Base-by-base conservation (phyloP, 2,113 vertebrate species). In the Zootoca vivipara region DNA sequence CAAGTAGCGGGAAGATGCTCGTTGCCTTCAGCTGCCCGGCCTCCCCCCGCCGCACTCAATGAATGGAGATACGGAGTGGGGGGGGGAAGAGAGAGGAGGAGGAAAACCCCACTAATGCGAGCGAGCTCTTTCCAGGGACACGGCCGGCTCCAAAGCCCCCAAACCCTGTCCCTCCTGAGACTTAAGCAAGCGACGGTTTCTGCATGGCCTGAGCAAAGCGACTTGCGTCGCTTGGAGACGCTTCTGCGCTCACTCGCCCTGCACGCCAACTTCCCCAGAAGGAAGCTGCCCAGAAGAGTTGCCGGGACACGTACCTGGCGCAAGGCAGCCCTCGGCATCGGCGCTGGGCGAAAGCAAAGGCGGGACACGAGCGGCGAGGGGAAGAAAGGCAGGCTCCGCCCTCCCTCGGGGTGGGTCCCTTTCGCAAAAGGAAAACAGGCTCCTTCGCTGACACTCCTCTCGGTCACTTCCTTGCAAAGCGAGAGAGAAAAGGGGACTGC, bases 391-490 rank as follows among this genome's bases (percentile, higher is more conserved):
- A 95, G 95, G 93, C 97, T 97, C 96, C 97, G 96, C 97, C 97
- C 96, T 93, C 97, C 97, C 96, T 93, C 88, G 93, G 96, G 96
- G 95, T 95, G 97, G 96, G 87, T 91, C 93, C 95, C 90, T 86
- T 72, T 74, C 26, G 87, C 86, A 78, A 89, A 95, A 87, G 93
- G 87, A 90, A 85, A 87, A 77, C 90, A 95, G 89, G 92, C 93
- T 95, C 94, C 95, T 94, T 89, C 22, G 94, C 92, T 93, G 89
- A 95, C 94, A 95, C 93, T 88, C 93, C 94, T 93, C 95, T 94
- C 93, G 88, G 96, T 96, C 97, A 97, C 96, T 97, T 97, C 97
- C 97, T 97, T 96, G 95, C 46, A 87, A 90, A 95, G 92, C 87
- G 87, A 9, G 22, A 24, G 9, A 35, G 3, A 64, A 22, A 6